Base-by-base conservation (phyloP, 2,888 invertebrate genomes). In the Phalera bucephala region DNA sequence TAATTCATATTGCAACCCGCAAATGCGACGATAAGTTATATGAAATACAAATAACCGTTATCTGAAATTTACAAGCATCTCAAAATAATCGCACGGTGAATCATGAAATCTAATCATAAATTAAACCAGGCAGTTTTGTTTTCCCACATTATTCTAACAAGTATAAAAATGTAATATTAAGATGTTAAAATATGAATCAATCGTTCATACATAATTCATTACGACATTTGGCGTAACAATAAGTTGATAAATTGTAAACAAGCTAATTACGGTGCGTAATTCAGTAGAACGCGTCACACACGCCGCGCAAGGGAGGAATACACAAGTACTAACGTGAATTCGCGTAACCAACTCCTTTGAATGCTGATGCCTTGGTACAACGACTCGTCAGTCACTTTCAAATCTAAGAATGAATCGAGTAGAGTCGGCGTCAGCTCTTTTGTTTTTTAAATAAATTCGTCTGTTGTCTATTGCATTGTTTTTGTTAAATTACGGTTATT, bases 381-480 rank as follows among this genome's bases (percentile, higher is more conserved):
- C 36, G 58, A 63, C 58, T 70, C 72, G 68, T 69, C 60, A 63
- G 64, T 73, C 72, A 76, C 78, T 78, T 79, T 77, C 78, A 79
- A 79, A 79, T 79, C 64, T 51, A 26, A 25, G 36, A 28, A 31
- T 26, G 23, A 36, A 30, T 37, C 22, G 15, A 29, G 13, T 21
- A 17, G 15, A 27, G 8, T 23, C 13, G n/a, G n/a, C n/a, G n/a
- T n/a, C n/a, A n/a, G n/a, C n/a, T n/a, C n/a, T n/a, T n/a, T n/a
- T n/a, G n/a, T n/a, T n/a, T n/a, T n/a, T n/a, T n/a, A n/a, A n/a
- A n/a, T n/a, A n/a, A n/a, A n/a, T n/a, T n/a, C n/a, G n/a, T n/a
- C n/a, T n/a, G n/a, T n/a, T n/a, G n/a, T n/a, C n/a, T n/a, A n/a
- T n/a, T n/a, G n/a, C n/a, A n/a, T n/a, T n/a, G n/a, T n/a, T n/a